Percentiles rank a stretch among this genome's conserved stretches.
phyloP scores from a whole-genome alignment of 2,797 vertebrate genomes.

The Orientallactaga sibirica region DNA sequence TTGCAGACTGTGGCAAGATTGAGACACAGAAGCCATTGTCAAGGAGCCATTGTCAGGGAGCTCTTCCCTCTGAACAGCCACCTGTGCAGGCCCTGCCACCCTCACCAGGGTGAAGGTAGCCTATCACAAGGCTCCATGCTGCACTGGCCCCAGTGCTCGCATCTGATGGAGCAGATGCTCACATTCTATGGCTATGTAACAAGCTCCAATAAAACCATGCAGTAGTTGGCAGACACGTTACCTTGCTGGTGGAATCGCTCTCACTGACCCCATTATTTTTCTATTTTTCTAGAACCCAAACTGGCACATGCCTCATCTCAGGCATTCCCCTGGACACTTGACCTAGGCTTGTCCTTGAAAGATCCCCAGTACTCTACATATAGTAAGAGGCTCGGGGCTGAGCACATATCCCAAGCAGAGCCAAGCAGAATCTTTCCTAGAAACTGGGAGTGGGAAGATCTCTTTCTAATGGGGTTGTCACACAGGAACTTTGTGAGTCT shows the following conservation, averaged over 20 bases:
- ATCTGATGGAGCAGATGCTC: conserved; percentile 43
- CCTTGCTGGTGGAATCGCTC: not conserved
- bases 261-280: not conserved
- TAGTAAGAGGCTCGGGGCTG: not conserved
- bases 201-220: conserved; percentile 38
- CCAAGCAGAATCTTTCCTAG: not conserved
- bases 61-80: rapidly evolving
- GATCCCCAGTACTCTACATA: not conserved
- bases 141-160: conserved; percentile 44
- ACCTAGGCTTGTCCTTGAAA: not conserved
- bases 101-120: not conserved
- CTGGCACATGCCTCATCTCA: not conserved
- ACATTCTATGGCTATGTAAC: conserved; percentile 80
- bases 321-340: not conserved
- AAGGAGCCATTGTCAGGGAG: conserved; percentile 89
- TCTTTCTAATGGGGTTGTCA: not conserved
- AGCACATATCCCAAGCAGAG: not conserved
- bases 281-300: not conserved
- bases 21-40: conserved; percentile 96
- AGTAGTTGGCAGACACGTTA: not conserved
- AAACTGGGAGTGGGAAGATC: not conserved
- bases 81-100: not conserved
- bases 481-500: not conserved
- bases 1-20: conserved; percentile 92
- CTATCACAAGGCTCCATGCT: not conserved